phyloP scores from a whole-genome alignment of 2,888 invertebrate species.

The Athripsodes cinereus region DNA sequence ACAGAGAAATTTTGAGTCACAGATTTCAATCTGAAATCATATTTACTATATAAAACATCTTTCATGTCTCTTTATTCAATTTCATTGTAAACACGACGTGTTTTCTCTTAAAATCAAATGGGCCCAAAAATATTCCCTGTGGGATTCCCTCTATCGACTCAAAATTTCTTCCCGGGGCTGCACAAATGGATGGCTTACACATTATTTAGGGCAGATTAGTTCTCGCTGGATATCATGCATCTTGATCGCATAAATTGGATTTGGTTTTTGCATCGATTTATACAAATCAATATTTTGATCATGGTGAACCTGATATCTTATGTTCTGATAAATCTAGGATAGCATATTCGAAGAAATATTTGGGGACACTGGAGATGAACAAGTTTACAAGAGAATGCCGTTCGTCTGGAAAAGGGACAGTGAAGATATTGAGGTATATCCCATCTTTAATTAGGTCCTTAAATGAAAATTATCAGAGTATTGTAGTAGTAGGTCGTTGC shows the following conservation, averaged over 20 bases:
- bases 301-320: not conserved
- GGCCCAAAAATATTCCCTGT: no score
- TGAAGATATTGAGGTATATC: conserved; percentile 12
- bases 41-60: no score
- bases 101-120: no score
- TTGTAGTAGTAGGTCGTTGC: no score
- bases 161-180: no score
- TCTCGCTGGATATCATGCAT: not conserved
- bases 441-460: no score
- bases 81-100: no score
- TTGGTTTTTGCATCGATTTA: not conserved
- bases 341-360: conserved; percentile 18
- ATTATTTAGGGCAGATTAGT: not conserved
- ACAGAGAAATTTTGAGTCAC: no score
- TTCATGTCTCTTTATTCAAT: no score
- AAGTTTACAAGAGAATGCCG: conserved; percentile 25
- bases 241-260: conserved; percentile 1
- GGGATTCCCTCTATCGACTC: no score
- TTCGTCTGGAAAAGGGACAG: conserved; percentile 20
- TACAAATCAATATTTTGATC: not conserved
- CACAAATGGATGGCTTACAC: not conserved
- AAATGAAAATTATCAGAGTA: no score
- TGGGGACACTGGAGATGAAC: conserved; percentile 20
- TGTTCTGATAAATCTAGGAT: conserved; percentile 4
- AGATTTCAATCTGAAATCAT: no score